Evolutionary conservation across 2,113 vertebrate genomes (phyloP).

Genomic region (Urocitellus parryii): DNA sequence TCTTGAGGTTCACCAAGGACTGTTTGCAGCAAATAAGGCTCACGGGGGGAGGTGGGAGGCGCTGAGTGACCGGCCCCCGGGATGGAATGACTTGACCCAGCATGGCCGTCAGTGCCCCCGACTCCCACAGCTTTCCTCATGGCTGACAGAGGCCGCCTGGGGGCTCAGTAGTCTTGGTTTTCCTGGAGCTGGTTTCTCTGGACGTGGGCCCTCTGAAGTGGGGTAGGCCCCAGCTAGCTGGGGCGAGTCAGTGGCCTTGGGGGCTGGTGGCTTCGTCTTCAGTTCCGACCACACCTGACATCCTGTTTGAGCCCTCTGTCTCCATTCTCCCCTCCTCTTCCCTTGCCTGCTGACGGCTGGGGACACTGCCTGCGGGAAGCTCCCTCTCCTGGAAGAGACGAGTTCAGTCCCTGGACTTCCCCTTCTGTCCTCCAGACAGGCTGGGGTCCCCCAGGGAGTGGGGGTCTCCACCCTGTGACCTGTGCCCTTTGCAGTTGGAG

Average conservation of each 20-base stretch:
- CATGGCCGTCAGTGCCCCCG: no score
- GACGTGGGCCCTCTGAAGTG: neutral
- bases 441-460: neutral
- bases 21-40: neutral
- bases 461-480: neutral
- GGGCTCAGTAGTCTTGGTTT: neutral
- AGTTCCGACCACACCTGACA: fast-evolving
- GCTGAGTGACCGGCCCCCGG: neutral
- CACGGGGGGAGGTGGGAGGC: neutral
- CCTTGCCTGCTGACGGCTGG: no score
- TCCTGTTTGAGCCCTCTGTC: neutral
- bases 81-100: neutral
- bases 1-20: neutral
- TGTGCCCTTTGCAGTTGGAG: neutral
- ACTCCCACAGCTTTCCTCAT: neutral
- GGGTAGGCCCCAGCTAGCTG: neutral
- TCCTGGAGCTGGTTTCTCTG: neutral
- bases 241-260: neutral
- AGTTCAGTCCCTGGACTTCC: neutral
- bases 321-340: neutral
- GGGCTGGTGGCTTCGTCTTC: neutral
- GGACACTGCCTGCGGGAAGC: fast-evolving
- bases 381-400: neutral
- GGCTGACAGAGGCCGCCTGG: neutral
- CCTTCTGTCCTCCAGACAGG: no score